Conservation (phyloP, 2,797 vertebrate genomes). For the Selene dorsalis region DNA sequence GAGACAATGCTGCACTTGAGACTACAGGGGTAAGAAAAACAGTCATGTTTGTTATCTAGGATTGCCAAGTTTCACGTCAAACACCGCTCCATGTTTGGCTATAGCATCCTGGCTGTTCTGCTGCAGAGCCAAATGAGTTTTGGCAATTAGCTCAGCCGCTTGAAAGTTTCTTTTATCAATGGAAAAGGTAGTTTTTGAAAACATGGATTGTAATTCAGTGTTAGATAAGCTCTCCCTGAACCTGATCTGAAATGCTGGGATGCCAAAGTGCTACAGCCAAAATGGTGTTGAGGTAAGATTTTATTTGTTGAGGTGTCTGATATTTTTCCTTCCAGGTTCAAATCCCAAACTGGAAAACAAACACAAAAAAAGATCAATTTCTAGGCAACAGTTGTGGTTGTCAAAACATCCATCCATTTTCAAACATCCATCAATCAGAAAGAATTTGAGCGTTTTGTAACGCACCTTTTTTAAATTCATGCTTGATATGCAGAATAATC, state of each 20-base stretch:
- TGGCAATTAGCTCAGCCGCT: constrained; percentile 22
- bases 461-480: constrained; percentile 8
- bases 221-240: constrained; percentile 21
- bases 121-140: constrained; percentile 10
- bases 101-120: constrained; percentile 1
- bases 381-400: neutral
- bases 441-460: constrained; percentile 9
- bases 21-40: constrained; percentile 37
- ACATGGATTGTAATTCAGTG: constrained; percentile 17
- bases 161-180: constrained; percentile 24
- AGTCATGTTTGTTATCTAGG: constrained; percentile 11
- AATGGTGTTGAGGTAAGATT: constrained; percentile 20
- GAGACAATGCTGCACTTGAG: constrained; percentile 48
- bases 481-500: constrained; percentile 11
- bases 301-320: constrained; percentile 33
- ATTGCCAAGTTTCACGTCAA: constrained; percentile 34
- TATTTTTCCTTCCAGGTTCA: constrained; percentile 12
- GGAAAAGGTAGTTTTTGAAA: constrained; percentile 31
- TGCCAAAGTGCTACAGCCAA: neutral
- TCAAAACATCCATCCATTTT: neutral
- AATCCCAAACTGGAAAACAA: constrained; percentile 11
- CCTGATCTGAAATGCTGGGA: neutral
- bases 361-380: constrained; percentile 11
- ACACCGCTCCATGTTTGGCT: constrained; percentile 17
- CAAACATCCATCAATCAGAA: neutral